phyloP scores from a whole-genome alignment of 2,888 invertebrate genomes.

The Campoplex nolae region DNA sequence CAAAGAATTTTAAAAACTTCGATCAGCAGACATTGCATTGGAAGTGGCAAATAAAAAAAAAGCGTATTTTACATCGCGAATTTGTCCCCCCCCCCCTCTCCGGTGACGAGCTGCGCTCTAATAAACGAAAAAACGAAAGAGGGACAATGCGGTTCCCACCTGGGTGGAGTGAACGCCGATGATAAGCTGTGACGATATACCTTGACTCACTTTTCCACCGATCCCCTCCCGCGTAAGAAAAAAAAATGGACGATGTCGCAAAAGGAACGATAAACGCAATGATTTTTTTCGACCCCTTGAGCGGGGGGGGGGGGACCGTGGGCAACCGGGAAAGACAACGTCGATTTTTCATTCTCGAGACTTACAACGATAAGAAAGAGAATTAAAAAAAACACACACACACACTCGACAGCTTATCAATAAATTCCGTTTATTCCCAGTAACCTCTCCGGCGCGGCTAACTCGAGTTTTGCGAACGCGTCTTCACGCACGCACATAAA shows the following conservation, averaged over 20 bases:
- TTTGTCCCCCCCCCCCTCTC: not conserved
- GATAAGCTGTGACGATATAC: slow-evolving; percentile 6
- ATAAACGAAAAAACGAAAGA: not conserved
- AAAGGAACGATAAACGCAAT: slow-evolving; percentile 11
- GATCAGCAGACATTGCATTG: not conserved
- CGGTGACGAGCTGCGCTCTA: not conserved
- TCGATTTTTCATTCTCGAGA: slow-evolving; percentile 8
- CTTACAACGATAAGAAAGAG: not conserved
- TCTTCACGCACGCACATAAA: not conserved
- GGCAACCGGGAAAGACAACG: not conserved
- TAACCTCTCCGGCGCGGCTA: slow-evolving; percentile 1
- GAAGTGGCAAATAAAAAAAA: not conserved
- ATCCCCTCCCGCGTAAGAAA: not conserved
- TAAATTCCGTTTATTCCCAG: slow-evolving; percentile 34
- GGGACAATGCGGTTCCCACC: not conserved
- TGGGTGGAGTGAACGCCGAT: slow-evolving; percentile 9
- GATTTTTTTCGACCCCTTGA: not conserved
- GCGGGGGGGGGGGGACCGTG: not conserved
- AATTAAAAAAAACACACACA: not conserved
- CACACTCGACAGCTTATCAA: slow-evolving; percentile 21
- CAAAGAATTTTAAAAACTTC: not conserved
- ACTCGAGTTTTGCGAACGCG: slow-evolving; percentile 6
- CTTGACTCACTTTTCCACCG: not conserved
- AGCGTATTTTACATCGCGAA: not conserved
- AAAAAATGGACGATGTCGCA: slow-evolving; percentile 26